These are phyloP conservation scores for Cossypha caffra DNA, from an alignment of 2,797 vertebrate species.

Conservation along the genomic window DNA sequence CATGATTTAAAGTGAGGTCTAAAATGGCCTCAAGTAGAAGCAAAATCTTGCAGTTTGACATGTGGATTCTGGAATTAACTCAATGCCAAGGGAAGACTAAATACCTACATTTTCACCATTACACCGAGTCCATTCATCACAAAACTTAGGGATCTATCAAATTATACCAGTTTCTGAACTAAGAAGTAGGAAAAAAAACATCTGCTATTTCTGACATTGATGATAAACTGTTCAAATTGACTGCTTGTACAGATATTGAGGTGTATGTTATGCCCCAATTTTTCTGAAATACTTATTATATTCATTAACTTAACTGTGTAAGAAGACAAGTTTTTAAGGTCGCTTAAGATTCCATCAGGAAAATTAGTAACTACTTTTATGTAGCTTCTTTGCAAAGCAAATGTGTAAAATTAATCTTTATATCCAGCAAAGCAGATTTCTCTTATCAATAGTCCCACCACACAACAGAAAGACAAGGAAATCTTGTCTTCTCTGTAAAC, in stretches of 20 bases:
- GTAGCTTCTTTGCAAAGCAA: background rate
- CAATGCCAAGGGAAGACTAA: conserved; percentile 13
- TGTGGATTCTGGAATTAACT: background rate
- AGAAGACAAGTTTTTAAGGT: background rate
- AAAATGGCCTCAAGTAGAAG: conserved; percentile 9
- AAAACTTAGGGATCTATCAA: background rate
- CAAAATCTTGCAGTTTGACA: background rate
- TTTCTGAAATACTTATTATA: background rate
- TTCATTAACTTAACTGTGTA: background rate
- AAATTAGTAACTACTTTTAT: background rate
- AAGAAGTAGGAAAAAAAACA: background rate
- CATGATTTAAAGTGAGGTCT: conserved; percentile 2
- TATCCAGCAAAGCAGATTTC: background rate
- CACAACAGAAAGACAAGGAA: background rate
- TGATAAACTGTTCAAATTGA: background rate
- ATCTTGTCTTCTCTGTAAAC: background rate
- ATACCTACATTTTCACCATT: background rate
- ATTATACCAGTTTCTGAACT: background rate
- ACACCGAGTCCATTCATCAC: background rate
- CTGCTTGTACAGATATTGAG: background rate
- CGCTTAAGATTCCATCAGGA: background rate
- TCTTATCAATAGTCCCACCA: background rate
- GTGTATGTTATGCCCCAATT: background rate
- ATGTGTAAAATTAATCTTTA: background rate
- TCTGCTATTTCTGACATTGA: background rate